Evolutionary conservation across 2,797 vertebrate species (phyloP), one percentile per base, ranked within the genome.

Genomic region (Phrynocephalus forsythii): DNA sequence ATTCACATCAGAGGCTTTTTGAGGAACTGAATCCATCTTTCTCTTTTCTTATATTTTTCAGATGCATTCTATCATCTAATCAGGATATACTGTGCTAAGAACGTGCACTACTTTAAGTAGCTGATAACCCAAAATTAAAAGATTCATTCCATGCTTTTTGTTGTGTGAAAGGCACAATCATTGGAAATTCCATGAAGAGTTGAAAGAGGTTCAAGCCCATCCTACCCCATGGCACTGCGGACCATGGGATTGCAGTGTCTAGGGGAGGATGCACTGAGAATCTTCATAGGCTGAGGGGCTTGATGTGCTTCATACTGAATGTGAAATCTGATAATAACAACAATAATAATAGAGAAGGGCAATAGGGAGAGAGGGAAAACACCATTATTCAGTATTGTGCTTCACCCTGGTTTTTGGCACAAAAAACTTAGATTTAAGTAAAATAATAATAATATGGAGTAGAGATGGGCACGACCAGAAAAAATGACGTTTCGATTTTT

Each of bases 371-470:
- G 8, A 4, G 10, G 22, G 22, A 38, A 81, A 67, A 24, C 33
- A 81, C 38, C 38, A 68, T 67, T 7, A 84, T 60, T 92, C 79
- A 24, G 24, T 76, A 76, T 76, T 72, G 33, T 72, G 13, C 30
- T 72, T 72, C 18, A 18, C 15, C 71, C 30, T 6, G 30, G 5
- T 72, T 72, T 22, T 89, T 38, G 73, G 24, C 83, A 88, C 82
- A 90, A 20, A 63, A 80, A 33, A 9, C 60, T 92, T 75, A 94
- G 86, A 82, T 5, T 92, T 48, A 84, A 88, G 91, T 86, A 72
- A 94, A 94, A 86, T 86, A 38, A 38, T 38, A 38, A 38, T 38
- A 38, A 38, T 38, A 38, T 93, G 80, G 90, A 93, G 89, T 33
- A 33, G 33, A 33, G 33, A 33, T 33, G 33, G 2, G n/a, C n/a